These are phyloP conservation scores for Aramus guarauna DNA, from an alignment of 2,113 vertebrate genomes.

Conservation along the genomic window DNA sequence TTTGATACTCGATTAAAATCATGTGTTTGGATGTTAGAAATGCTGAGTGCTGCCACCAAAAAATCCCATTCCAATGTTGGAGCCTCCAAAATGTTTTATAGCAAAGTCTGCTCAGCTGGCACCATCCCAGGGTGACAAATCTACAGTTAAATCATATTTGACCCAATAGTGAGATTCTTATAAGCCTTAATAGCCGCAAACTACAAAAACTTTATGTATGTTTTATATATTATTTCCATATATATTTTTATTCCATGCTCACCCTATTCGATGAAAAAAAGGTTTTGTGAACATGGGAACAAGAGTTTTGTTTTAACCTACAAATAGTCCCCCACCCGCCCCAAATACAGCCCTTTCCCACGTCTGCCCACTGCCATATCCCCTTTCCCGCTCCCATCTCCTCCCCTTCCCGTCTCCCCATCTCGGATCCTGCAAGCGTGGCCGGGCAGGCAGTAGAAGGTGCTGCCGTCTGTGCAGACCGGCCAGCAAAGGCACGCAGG, in stretches of 20 bases:
- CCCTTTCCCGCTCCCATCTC: not conserved
- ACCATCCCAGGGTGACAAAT: not conserved
- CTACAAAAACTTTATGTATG: not conserved
- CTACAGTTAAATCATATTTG: not conserved
- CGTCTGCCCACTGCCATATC: not conserved
- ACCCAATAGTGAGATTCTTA: not conserved
- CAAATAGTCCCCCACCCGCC: not conserved
- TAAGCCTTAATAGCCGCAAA: not conserved
- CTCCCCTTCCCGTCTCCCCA: not conserved
- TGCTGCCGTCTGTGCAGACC: rapidly evolving
- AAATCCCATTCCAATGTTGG: not conserved
- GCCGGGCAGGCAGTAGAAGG: not conserved
- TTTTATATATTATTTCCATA: not conserved
- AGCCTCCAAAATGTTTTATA: not conserved
- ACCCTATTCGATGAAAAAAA: not conserved
- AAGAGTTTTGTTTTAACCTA: not conserved
- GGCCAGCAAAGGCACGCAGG: not conserved
- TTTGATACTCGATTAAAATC: not conserved
- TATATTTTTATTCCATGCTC: not conserved
- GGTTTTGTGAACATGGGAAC: not conserved
- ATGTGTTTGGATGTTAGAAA: not conserved
- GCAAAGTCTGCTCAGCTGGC: not conserved
- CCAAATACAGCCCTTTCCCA: not conserved
- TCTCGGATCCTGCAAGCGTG: not conserved
- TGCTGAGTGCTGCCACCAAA: not conserved